Conservation (phyloP, 2,797 vertebrate genomes). For the Argya squamiceps region DNA sequence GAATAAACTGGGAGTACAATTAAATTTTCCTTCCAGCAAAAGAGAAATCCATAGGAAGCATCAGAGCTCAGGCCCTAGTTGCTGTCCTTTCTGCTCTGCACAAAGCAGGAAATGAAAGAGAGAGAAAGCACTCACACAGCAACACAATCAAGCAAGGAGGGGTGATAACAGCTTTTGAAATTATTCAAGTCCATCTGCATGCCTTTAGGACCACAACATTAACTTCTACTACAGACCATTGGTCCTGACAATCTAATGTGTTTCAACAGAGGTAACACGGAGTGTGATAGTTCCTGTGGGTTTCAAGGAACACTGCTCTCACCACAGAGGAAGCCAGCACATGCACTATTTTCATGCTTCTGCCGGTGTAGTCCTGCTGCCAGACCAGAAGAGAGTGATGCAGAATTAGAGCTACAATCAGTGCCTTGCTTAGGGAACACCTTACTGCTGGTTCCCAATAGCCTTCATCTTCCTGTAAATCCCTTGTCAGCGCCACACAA, state of each 20-base stretch:
- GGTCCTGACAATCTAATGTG: neutral
- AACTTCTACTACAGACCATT: neutral
- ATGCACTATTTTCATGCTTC: neutral
- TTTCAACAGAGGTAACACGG: neutral
- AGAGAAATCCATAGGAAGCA: neutral
- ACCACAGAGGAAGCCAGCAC: neutral
- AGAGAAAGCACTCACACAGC: neutral
- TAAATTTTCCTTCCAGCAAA: neutral
- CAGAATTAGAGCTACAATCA: neutral
- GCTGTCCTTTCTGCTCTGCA: neutral
- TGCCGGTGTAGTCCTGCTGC: neutral
- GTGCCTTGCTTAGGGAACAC: neutral
- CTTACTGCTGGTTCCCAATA: neutral
- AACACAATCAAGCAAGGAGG: neutral
- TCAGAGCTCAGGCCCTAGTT: neutral
- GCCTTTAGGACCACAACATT: neutral
- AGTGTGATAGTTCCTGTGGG: accelerated
- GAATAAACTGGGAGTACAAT: neutral
- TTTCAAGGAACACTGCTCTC: neutral
- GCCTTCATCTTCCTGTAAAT: neutral
- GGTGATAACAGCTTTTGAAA: neutral
- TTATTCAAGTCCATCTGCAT: neutral
- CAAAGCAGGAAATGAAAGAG: neutral
- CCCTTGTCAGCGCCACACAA: neutral
- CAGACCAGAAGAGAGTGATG: neutral